Evolutionary conservation across 2,797 vertebrate species (phyloP), one percentile per base, ranked within the genome.

Genomic region (Novumbra hubbsi): DNA sequence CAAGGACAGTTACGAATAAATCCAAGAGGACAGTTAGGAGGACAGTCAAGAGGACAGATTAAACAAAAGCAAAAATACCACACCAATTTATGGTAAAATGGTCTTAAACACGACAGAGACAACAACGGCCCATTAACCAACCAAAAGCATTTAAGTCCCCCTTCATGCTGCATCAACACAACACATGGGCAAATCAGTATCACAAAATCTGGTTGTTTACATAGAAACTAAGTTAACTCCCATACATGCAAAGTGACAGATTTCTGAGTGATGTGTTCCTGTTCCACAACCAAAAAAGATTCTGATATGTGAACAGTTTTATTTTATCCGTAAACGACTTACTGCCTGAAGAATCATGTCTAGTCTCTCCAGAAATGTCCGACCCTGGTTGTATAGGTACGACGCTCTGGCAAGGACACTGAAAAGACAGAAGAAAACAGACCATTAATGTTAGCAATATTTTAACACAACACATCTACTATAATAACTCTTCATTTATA

Each of bases 301-400:
- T 68, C 16, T 32, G 73, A 32, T 9, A 9, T 38, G 32, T 38
- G 19, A 45, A 45, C 3, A 12, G 41, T 6, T 65, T 28, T 64
- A n/a, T 38, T 50, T 34, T 41, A 66, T 60, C 49, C 34, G 15
- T 60, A 65, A 41, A 15, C n/a, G 24, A 16, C 93, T 90, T 81
- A 94, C 93, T 41, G 0, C 1, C n/a, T 82, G 78, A 9, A 90
- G 19, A 32, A 89, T 74, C 32, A 49, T 15, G 3, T 86, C 83
- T 0, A 87, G 88, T 75, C 45, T 88, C 2, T 88, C 80, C 73
- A 93, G 74, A 34, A 8, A 80, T 0, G 87, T 84, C 0, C 84
- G 74, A 76, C 89, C 90, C 16, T 89, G 87, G 28, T 0, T 0
- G 2, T 75, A 70, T 73, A 92, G 78, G 0, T 60, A 4, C 0